Base-by-base conservation (phyloP, 2,888 invertebrate species). In the Drosophila borborema region DNA sequence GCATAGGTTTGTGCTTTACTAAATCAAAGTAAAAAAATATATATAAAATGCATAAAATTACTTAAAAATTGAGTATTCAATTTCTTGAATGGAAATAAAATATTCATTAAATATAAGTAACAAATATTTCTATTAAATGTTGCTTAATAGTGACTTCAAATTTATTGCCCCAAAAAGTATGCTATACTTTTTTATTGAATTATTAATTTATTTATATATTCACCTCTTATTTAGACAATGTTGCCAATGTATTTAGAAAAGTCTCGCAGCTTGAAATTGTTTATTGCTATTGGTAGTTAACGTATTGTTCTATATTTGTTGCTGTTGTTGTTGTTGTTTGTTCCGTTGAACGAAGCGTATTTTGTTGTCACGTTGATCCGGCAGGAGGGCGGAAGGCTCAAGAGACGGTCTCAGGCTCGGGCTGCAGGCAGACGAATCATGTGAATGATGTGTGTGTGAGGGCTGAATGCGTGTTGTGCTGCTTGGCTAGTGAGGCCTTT, bases 221-320 rank as follows among this genome's bases (percentile, higher is more conserved):
- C 55, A 89, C 86, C 86, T 90, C 68, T 72, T 80, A 72, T 62
- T 76, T 49, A 80, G 71, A 74, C 62, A 89, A 77, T 77, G 77
- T 62, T 77, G 85, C 74, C 75, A 75, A 80, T 70, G 41, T 49
- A 31, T 62, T 69, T 64, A 31, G 63, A 16, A 28, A 23, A 34
- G 46, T 60, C 38, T 56, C 38, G 34, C 55, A 51, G 58, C 55
- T 54, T 41, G 40, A 56, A 64, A 56, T 56, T 10, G 45, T 23
- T 69, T 28, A 18, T 55, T 61, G 18, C 46, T 55, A 23, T 8
- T 40, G 34, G 56, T 62, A 48, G 55, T 59, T 61, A 51, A 45
- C 38, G 53, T 68, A 43, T 43, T 80, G 23, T 34, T 20, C 55
- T 64, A 56, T 60, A 59, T 28, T 41, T 59, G 55, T 40, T 34